Evolutionary conservation across 2,797 vertebrate species (phyloP).

Genomic region (Limosa lapponica): DNA sequence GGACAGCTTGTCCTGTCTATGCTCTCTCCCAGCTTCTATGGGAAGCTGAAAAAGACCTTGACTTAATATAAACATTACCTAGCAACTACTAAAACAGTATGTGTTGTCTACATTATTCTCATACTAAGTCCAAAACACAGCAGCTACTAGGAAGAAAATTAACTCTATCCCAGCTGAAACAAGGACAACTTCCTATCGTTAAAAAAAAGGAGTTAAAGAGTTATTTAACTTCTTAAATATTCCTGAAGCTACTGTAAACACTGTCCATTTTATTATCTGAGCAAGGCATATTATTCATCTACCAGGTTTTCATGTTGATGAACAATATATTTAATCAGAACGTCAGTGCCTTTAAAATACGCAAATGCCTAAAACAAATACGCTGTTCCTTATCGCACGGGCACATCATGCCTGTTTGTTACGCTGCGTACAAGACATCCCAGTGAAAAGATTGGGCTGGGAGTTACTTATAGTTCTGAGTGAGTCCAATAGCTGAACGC

Average conservation of each 20-base stretch:
- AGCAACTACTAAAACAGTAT: background rate
- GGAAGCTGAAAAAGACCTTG: background rate
- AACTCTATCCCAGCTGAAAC: background rate
- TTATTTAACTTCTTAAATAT: background rate
- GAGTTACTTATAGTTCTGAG: background rate
- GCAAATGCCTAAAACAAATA: background rate
- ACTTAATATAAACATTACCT: background rate
- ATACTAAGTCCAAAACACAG: background rate
- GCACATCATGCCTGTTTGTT: background rate
- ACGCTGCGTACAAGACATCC: background rate
- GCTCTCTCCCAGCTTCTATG: background rate
- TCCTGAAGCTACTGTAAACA: background rate
- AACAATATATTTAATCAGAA: background rate
- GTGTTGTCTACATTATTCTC: background rate
- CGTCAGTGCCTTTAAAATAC: background rate
- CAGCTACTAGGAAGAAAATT: background rate
- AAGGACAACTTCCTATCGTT: background rate
- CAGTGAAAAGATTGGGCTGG: background rate
- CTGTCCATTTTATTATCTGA: background rate
- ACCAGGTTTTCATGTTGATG: background rate
- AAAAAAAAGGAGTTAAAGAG: background rate
- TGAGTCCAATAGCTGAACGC: background rate
- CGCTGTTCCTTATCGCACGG: background rate
- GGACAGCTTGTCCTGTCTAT: background rate
- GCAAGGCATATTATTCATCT: background rate